These are phyloP conservation scores for Oscheius onirici DNA, from an alignment of 2,888 invertebrate species.

Conservation along the genomic window DNA sequence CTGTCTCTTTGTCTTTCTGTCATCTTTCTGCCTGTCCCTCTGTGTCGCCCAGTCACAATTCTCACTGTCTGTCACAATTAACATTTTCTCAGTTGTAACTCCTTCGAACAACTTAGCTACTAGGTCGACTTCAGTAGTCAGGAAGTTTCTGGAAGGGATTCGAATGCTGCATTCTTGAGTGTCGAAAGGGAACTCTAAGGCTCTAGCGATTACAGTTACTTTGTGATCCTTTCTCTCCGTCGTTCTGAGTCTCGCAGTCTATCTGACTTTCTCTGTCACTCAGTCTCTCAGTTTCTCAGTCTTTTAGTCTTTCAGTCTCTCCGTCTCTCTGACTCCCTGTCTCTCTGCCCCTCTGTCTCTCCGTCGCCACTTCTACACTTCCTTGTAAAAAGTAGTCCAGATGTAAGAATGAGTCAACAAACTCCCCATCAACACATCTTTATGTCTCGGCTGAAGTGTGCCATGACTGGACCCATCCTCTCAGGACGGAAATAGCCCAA, in stretches of 20 bases:
- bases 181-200: too few species aligned
- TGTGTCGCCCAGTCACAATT: too few species aligned
- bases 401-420: neutral
- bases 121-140: too few species aligned
- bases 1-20: neutral
- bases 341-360: neutral
- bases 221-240: too few species aligned
- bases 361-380: neutral
- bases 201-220: too few species aligned
- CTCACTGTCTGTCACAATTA: too few species aligned
- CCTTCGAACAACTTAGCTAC: too few species aligned
- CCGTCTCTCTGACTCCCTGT: neutral
- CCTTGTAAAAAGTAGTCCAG: neutral
- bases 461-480: neutral
- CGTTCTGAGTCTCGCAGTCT: neutral
- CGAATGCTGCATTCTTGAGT: too few species aligned
- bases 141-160: too few species aligned
- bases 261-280: neutral
- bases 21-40: too few species aligned
- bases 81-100: too few species aligned
- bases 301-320: neutral
- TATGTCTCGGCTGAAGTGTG: constrained; percentile 8
- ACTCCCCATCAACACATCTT: constrained; percentile 5
- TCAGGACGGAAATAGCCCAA: constrained; percentile 8
- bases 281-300: too few species aligned